Conservation (phyloP, 2,113 vertebrate species). For the Zosterops lateralis region DNA sequence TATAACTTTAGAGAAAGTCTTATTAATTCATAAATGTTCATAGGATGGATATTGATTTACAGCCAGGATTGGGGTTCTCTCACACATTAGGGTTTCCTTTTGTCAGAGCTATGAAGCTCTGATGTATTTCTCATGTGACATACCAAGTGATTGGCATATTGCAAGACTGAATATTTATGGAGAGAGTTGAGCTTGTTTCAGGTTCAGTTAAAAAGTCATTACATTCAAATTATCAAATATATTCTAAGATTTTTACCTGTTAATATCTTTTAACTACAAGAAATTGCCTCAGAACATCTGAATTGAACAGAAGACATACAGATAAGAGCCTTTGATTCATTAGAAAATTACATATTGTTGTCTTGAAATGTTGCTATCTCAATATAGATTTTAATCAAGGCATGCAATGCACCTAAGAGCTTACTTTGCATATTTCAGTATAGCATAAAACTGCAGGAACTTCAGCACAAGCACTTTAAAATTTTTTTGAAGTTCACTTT, state of each 20-base stretch:
- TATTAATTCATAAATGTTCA: background rate
- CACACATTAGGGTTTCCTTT: background rate
- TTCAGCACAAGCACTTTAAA: background rate
- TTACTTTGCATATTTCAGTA: background rate
- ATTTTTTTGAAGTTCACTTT: background rate
- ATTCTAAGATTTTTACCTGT: background rate
- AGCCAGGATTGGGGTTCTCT: background rate
- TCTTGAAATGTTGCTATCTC: background rate
- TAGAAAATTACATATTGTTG: background rate
- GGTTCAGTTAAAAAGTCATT: background rate
- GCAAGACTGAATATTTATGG: background rate
- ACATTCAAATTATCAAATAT: background rate
- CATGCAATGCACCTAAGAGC: accelerated
- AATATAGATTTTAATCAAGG: background rate
- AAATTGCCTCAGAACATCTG: background rate
- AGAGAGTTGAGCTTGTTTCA: background rate
- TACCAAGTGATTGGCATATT: background rate
- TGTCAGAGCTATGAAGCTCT: background rate
- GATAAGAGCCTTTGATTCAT: background rate
- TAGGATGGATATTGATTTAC: background rate
- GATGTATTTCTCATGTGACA: background rate
- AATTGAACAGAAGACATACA: background rate
- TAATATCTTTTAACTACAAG: background rate
- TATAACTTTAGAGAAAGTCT: background rate
- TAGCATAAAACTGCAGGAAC: background rate